Percentiles rank a stretch among this genome's conserved stretches.
Conservation (phyloP, 2,888 invertebrate species). For the Plebejus argus region DNA sequence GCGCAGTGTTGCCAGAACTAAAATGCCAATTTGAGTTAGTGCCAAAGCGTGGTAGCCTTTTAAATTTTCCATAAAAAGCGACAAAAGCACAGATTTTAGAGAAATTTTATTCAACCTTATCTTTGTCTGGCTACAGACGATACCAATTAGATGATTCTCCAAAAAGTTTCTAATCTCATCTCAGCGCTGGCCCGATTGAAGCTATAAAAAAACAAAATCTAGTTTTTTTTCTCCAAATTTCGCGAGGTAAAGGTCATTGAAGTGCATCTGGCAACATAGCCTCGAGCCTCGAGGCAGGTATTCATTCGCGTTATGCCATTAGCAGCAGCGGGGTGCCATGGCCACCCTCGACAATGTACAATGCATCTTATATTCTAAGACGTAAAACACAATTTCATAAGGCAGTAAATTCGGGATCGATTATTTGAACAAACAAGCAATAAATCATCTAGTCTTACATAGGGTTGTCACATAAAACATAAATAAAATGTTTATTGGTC, state of each 20-base stretch:
- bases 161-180: not conserved
- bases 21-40: not conserved
- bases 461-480: conserved; percentile 5
- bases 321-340: conserved; percentile 65
- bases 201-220: not conserved
- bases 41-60: not conserved
- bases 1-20: not conserved
- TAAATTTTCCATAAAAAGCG: not conserved
- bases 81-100: not conserved
- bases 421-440: conserved; percentile 78
- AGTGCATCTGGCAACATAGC: conserved; percentile 2
- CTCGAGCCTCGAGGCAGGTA: conserved; percentile 14
- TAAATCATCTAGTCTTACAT: conserved; percentile 68
- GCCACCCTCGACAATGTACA: conserved; percentile 44
- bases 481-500: not conserved
- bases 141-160: not conserved
- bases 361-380: conserved; percentile 43
- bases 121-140: not conserved
- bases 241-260: not conserved
- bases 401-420: conserved; percentile 62
- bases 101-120: not conserved
- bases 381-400: conserved; percentile 50
- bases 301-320: conserved; percentile 49
- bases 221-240: not conserved
- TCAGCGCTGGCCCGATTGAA: not conserved